Conservation (phyloP, 2,797 vertebrate genomes). For the Enteromius argenteus region DNA sequence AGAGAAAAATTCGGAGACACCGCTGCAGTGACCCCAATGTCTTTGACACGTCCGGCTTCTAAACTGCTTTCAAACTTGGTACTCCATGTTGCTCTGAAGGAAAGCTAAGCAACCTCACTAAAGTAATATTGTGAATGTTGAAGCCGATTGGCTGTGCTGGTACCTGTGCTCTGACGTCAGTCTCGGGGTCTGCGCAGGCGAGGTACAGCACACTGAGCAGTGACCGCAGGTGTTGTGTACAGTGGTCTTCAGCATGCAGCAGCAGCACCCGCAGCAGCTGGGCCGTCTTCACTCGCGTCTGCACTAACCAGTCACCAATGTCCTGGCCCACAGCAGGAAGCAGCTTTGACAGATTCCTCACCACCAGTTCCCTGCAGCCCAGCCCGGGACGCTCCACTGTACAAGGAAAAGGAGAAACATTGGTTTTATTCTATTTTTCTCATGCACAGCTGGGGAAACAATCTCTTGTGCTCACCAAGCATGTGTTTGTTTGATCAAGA, state of each 20-base stretch:
- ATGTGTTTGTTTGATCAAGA: background rate
- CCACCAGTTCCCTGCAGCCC: conserved; percentile 93
- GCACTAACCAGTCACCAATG: conserved; percentile 88
- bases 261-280: conserved; percentile 86
- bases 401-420: background rate
- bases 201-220: conserved; percentile 85
- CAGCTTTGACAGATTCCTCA: conserved; percentile 88
- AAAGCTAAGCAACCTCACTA: background rate
- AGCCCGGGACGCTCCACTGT: conserved; percentile 86
- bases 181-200: conserved; percentile 83
- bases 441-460: background rate
- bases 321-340: conserved; percentile 88
- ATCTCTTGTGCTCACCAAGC: background rate
- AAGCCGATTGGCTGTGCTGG: conserved; percentile 64
- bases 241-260: conserved; percentile 90
- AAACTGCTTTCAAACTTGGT: background rate
- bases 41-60: background rate
- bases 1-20: background rate
- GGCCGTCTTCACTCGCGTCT: conserved; percentile 86
- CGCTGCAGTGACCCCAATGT: background rate
- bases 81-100: background rate
- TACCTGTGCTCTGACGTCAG: conserved; percentile 83
- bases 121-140: background rate
- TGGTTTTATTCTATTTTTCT: background rate
- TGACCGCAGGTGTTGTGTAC: conserved; percentile 89